phyloP scores from a whole-genome alignment of 2,888 invertebrate genomes.

The Lucinisca nassula region DNA sequence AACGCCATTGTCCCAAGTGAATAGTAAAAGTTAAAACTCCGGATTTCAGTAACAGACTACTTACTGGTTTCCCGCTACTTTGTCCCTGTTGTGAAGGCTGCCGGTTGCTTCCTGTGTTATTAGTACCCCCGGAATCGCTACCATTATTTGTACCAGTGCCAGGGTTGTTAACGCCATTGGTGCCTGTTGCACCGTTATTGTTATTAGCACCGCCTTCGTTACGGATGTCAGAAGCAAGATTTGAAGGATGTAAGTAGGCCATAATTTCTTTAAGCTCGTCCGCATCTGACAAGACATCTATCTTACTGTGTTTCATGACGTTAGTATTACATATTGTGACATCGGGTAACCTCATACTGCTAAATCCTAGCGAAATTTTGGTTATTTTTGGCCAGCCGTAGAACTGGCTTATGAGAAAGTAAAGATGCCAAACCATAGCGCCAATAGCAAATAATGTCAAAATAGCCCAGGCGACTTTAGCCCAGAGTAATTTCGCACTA shows the following conservation, averaged over 20 bases:
- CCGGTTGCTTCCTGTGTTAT: too few species aligned
- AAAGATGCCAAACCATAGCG: constrained; percentile 72
- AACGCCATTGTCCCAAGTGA: too few species aligned
- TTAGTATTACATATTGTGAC: constrained; percentile 73
- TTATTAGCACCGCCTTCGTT: too few species aligned
- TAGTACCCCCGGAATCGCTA: too few species aligned
- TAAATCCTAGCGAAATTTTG: constrained; percentile 59
- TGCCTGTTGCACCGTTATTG: too few species aligned
- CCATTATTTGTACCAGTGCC: too few species aligned
- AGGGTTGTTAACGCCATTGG: too few species aligned
- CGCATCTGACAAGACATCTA: constrained; percentile 25
- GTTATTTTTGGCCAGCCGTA: constrained; percentile 70
- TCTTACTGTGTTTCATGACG: constrained; percentile 35
- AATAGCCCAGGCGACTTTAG: constrained; percentile 70
- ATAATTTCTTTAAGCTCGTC: constrained; percentile 43
- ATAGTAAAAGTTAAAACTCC: too few species aligned
- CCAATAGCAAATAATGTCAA: constrained; percentile 63
- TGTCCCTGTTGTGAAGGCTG: too few species aligned
- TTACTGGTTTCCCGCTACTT: too few species aligned
- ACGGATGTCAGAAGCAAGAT: constrained; percentile 36
- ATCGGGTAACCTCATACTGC: constrained; percentile 59
- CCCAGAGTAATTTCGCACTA: constrained; percentile 65
- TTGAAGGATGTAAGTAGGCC: constrained; percentile 44
- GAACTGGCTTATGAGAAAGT: constrained; percentile 68
- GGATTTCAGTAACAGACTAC: too few species aligned